Percentiles rank a stretch among this genome's conserved stretches.
phyloP scores from a whole-genome alignment of 2,888 invertebrate genomes.

The Drosophila pegasa region DNA sequence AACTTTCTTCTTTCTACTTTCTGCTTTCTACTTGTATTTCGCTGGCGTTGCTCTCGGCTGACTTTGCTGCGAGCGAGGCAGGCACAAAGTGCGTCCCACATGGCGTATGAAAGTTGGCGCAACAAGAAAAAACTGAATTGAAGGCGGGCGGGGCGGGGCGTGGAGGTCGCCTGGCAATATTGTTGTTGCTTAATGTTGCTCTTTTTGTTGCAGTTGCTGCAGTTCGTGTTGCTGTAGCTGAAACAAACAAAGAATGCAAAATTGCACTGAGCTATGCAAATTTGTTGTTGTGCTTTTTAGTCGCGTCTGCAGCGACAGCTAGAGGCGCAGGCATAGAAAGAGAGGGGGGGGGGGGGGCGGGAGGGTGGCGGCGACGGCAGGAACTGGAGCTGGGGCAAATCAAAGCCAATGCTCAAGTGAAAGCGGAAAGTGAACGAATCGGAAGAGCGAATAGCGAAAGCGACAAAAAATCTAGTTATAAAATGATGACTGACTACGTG shows the following conservation, averaged over 20 bases:
- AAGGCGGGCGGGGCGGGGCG: constrained; percentile 50
- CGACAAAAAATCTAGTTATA: not conserved
- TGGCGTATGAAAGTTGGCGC: constrained; percentile 72
- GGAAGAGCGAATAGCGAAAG: constrained; percentile 36
- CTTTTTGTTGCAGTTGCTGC: constrained; percentile 5
- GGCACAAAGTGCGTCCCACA: constrained; percentile 71
- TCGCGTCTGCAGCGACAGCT: constrained; percentile 8
- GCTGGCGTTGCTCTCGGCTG: constrained; percentile 17
- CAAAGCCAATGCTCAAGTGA: constrained; percentile 65
- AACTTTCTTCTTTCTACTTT: constrained; percentile 13
- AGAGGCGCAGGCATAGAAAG: not conserved
- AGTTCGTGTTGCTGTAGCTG: constrained; percentile 26
- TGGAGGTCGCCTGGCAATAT: too few relatives aligned
- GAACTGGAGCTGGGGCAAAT: constrained; percentile 50
- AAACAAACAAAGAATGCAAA: constrained; percentile 56
- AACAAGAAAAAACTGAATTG: constrained; percentile 39
- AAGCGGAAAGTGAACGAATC: constrained; percentile 57
- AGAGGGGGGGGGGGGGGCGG: too few relatives aligned
- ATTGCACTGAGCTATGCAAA: constrained; percentile 70
- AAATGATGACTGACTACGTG: not conserved
- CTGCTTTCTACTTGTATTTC: not conserved
- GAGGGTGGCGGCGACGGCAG: not conserved
- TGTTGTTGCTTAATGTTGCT: constrained; percentile 32
- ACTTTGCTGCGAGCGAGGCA: constrained; percentile 3
- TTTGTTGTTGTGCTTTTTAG: constrained; percentile 59